Evolutionary conservation across 2,888 invertebrate genomes (phyloP), one percentile per base, ranked within the genome.

Genomic region (Cyclophora albipunctata): DNA sequence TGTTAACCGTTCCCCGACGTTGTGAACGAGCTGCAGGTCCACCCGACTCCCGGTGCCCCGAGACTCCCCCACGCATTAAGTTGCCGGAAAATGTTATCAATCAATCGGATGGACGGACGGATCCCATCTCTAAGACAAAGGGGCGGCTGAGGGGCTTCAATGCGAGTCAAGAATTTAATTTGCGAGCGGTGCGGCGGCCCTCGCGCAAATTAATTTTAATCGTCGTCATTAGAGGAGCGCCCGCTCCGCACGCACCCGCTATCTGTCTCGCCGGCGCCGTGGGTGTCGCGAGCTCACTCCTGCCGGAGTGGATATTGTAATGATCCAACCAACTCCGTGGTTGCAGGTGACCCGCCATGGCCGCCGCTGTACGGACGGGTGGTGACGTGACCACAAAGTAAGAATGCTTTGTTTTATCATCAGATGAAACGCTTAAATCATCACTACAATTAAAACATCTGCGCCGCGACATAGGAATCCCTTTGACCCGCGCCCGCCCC

Each of bases 181-280:
- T 79, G 79, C 73, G 71, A 69, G 69, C 62, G 65, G 48, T 63
- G 51, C 40, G 50, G 7, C 48, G 41, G 4, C 48, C 55, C 48
- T 20, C 65, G 78, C 71, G 75, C 80, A 78, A 84, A 86, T 86
- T 85, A 83, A 85, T 85, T 84, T 84, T 85, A 85, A 86, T 86
- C 81, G 81, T 60, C 75, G 78, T 83, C 82, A 86, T 86, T 85
- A 86, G 74, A 65, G 3, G 7, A 4, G 57, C 54, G 54, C 54
- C 54, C 50, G 41, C 56, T 40, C 55, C 42, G 35, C 50, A 45
- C 50, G 41, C 42, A 45, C 46, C 53, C 53, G 57, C 62, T 60
- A 50, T 55, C 55, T 61, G 48, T 63, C 66, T 69, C 66, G 59
- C 61, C 63, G 50, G 50, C n/a, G 3, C 7, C 40, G 46, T 5